Base-by-base conservation (phyloP, 2,797 vertebrate genomes). In the Oceanodroma leucorhoa region DNA sequence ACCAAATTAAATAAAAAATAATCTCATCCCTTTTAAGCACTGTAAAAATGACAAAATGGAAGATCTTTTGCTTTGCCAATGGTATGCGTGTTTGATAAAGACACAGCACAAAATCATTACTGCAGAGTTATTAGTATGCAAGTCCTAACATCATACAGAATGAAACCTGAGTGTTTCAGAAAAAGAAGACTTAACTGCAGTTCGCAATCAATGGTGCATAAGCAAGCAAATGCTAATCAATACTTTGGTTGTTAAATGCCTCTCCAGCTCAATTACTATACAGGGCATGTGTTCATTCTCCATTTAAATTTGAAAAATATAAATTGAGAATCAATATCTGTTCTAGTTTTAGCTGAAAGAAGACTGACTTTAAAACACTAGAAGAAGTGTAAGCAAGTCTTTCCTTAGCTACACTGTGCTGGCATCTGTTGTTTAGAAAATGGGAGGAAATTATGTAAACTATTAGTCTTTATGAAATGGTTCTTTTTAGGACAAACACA, bases 151-250 rank as follows among this genome's bases (percentile, higher is more conserved):
- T 50, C 53, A 69, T 27, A 50, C 5, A 82, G 53, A 94, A 93
- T 65, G 64, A 93, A 94, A 88, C 7, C 27, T 80, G 14, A 82
- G 21, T 46, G 21, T 92, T 95, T 92, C 58, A 89, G 51, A 83
- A 82, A 89, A 94, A 51, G 13, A 46, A 38, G 57, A 75, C 69
- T 90, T 96, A 97, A 96, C 58, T 84, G 82, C 57, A 67, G 70
- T 90, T 95, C 81, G 76, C 50, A 96, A 96, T 97, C 96, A 97
- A 95, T 94, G 57, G 14, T 69, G 71, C 66, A 93, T 95, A 95
- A 94, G 84, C 70, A 96, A 94, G 79, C 27, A 97, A 91, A 97
- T 62, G n/a, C n/a, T 77, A 93, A 96, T 98, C 93, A 81, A 97
- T 97, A 84, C 9, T 82, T 84, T 30, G 30, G 36, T 91, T 95